These are phyloP conservation scores for Leucoraja ocellata DNA, from an alignment of 2,797 vertebrate genomes.

Conservation along the genomic window DNA sequence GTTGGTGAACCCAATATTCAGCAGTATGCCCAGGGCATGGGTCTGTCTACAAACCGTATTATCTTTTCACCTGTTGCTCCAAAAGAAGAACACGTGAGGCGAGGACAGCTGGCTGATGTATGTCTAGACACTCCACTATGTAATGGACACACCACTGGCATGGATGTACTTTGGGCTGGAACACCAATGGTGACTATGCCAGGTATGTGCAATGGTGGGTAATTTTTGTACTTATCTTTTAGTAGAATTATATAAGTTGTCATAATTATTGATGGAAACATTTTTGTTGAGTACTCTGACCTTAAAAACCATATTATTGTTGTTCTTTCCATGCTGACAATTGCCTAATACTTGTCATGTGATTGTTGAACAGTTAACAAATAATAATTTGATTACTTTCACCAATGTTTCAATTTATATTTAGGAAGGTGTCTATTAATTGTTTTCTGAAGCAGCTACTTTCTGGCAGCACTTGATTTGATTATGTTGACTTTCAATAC, in stretches of 20 bases:
- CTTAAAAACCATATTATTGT: background rate
- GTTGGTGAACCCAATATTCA: constrained; percentile 97
- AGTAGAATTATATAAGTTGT: background rate
- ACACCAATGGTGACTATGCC: constrained; percentile 99
- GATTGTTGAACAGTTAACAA: background rate
- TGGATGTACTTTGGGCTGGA: constrained; percentile 98
- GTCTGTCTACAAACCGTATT: constrained; percentile 79
- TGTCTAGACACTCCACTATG: constrained; percentile 95
- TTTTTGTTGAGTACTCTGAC: background rate
- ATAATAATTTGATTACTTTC: background rate
- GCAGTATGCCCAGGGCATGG: constrained; percentile 91
- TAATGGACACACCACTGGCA: constrained; percentile 96
- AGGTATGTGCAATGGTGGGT: constrained; percentile 58
- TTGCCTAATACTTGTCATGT: background rate
- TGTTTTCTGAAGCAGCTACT: background rate
- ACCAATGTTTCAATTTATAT: background rate
- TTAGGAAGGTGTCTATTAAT: background rate
- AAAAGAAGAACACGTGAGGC: constrained; percentile 93
- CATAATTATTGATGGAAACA: background rate
- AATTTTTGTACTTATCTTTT: background rate
- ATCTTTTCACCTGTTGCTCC: constrained; percentile 97
- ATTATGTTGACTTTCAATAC: background rate
- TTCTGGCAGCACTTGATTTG: background rate
- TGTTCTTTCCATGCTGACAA: background rate
- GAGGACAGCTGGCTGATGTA: constrained; percentile 91